Evolutionary conservation across 2,797 vertebrate species (phyloP), one percentile per base, ranked within the genome.

Genomic region (Moxostoma hubbsi): DNA sequence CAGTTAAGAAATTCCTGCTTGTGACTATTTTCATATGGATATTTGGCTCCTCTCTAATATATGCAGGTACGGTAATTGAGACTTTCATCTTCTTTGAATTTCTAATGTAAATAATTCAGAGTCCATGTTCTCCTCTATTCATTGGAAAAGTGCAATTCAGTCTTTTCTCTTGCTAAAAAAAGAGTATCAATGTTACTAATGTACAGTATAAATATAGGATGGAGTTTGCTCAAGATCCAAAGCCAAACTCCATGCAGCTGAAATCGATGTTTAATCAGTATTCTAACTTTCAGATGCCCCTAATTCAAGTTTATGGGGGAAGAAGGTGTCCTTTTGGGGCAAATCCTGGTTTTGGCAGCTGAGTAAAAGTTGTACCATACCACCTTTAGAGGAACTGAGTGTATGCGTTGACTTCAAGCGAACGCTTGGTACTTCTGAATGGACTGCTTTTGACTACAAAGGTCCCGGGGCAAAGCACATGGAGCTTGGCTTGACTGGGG

Each of bases 401-500:
- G 87, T 87, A 0, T 95, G 95, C 73, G 13, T 90, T 1, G 83
- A 82, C 43, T 61, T 95, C 47, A 73, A 45, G 5, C 61, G 49
- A 54, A n/a, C 6, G 9, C 13, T 15, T 0, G 0, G 1, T 5
- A 7, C 5, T 0, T 2, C 87, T 4, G 0, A 54, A 1, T 95
- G 93, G 93, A 94, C 92, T 2, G 94, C 81, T 1, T 94, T 95
- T 79, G 89, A 84, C 64, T 95, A 95, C 81, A 93, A 90, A 85
- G 85, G 84, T 61, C 89, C 81, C 0, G 83, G 80, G 11, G 3
- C 1, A 0, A 2, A 1, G 0, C 0, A 1, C 4, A 80, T 50
- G 54, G 92, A 94, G 75, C 85, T 95, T 71, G 92, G 93, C 18
- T 77, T 95, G 4, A 66, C 24, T 8, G 92, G 93, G 59, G n/a